phyloP scores from a whole-genome alignment of 2,888 invertebrate species.

The Tanytarsus gracilentus region DNA sequence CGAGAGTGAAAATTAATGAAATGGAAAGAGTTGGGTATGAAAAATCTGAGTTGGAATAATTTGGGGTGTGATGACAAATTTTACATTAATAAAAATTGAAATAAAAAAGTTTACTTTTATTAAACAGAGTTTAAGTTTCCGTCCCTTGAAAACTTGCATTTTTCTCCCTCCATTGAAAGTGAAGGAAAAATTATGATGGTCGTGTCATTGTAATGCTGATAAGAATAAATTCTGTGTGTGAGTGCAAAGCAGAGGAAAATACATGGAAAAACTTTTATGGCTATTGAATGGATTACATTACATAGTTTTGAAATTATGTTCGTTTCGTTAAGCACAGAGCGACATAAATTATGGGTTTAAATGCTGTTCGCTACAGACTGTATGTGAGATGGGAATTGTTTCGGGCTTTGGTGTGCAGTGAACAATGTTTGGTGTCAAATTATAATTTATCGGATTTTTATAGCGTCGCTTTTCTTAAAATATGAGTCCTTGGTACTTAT shows the following conservation, averaged over 20 bases:
- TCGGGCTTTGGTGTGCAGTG: not conserved
- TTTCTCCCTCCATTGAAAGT: too few species aligned
- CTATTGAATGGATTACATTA: not conserved
- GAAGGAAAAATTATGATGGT: too few species aligned
- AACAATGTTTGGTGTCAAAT: not conserved
- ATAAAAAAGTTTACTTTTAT: too few species aligned
- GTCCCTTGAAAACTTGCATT: too few species aligned
- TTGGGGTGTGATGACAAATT: not conserved
- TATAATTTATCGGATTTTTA: too few species aligned
- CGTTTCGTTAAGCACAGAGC: not conserved
- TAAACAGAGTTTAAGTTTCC: too few species aligned
- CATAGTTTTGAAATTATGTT: conserved; percentile 10
- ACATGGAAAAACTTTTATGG: not conserved
- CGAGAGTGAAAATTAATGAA: conserved; percentile 5
- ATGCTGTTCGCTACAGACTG: not conserved
- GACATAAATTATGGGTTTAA: conserved; percentile 7
- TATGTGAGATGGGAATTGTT: not conserved
- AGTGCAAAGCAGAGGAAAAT: too few species aligned
- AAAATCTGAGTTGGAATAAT: not conserved
- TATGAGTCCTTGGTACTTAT: too few species aligned
- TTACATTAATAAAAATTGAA: not conserved
- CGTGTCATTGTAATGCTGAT: too few species aligned
- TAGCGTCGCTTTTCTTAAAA: too few species aligned
- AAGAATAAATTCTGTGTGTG: too few species aligned
- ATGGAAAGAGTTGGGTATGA: not conserved